Conservation (phyloP, 1,140 invertebrate species). For the Drosophila sturtevanti region DNA sequence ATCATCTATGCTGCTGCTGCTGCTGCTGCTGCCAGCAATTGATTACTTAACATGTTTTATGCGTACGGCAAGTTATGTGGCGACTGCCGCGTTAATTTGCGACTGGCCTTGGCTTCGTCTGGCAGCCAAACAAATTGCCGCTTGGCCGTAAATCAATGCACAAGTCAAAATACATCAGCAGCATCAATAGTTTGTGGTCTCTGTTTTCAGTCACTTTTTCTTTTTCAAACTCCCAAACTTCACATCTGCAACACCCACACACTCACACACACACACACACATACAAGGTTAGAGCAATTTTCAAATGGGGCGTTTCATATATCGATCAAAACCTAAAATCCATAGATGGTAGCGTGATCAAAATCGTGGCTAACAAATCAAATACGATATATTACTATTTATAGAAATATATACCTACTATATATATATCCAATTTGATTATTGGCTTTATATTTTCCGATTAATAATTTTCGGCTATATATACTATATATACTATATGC, state of each 20-base stretch:
- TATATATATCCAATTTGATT: too few species aligned
- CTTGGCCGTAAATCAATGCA: conserved; percentile 73
- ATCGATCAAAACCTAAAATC: conserved; percentile 27
- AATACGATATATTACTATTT: too few species aligned
- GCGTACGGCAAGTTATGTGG: conserved; percentile 77
- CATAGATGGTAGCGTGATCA: conserved; percentile 18
- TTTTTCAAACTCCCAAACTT: conserved; percentile 36
- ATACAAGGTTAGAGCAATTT: conserved; percentile 40
- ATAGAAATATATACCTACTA: too few species aligned
- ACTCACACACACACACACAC: too few species aligned
- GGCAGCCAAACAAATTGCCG: conserved; percentile 71
- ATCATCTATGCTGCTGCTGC: conserved; percentile 24
- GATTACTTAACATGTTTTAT: conserved; percentile 82
- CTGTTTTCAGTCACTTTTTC: neutral
- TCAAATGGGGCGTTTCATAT: conserved; percentile 53
- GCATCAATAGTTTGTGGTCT: conserved; percentile 49
- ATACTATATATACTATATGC: too few species aligned
- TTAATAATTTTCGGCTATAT: too few species aligned
- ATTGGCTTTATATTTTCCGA: too few species aligned
- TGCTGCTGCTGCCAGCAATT: conserved; percentile 63
- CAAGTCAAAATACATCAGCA: conserved; percentile 76
- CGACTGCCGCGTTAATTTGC: conserved; percentile 75
- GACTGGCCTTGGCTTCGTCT: conserved; percentile 55
- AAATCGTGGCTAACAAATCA: neutral
- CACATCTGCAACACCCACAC: conserved; percentile 56